Evolutionary conservation across 2,888 invertebrate species (phyloP), one percentile per base, ranked within the genome.

Genomic region (Apamea anceps): DNA sequence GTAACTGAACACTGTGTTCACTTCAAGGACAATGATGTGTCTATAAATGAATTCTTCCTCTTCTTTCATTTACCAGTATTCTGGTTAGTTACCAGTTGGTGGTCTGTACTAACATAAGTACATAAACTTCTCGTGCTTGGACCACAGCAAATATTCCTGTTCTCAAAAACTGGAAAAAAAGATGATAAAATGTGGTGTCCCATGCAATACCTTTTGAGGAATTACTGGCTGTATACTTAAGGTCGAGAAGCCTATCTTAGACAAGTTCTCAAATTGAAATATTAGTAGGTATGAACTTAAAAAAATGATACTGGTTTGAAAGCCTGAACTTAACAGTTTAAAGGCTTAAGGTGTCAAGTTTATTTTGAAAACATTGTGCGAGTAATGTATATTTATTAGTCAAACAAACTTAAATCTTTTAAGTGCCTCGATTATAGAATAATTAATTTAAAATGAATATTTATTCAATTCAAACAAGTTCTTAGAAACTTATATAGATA

Each of bases 381-480:
- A 45, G 42, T 7, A 18, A n/a, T 45, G 13, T 45, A 45, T n/a
- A 37, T 12, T n/a, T 25, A 57, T 15, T 25, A 28, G 15, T 25
- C 6, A 60, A 18, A 32, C 0, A 62, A 62, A 60, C 42, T 13
- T 51, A 32, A 57, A 37, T n/a, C 32, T 48, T 68, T 68, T 12
- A 18, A 72, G 28, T 57, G 10, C 13, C 37, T 48, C 32, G 28
- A 54, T 45, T 48, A 45, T 37, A 77, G 15, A 77, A 62, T 66
- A 60, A 75, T 70, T 68, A 68, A 77, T 48, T 18, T 54, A 3
- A 42, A 77, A 73, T 80, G 0, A 82, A 76, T 79, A 82, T 71
- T 37, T 66, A 82, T 77, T 67, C 60, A 80, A 82, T 77, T 67
- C 60, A 80, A 67, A 75, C 80, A 65, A 78, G 72, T 87, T 89